Percentiles rank a stretch among this genome's conserved stretches.
Conservation (phyloP, 1,140 invertebrate genomes). For the Pseudomyrmex dendroicus region DNA sequence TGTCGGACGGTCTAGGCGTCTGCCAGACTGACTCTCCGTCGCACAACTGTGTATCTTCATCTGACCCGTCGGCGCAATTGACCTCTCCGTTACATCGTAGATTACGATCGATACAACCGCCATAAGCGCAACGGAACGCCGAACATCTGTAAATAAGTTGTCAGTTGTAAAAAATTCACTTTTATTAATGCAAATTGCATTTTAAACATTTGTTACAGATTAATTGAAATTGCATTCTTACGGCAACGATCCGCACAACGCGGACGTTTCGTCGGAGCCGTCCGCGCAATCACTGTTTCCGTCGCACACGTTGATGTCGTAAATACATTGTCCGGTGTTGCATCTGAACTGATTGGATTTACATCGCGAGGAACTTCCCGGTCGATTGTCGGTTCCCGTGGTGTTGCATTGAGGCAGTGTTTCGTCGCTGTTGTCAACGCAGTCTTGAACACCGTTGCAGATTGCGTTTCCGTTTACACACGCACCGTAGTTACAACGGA, state of each 20-base stretch:
- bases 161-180: background rate
- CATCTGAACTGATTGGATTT: slow-evolving; percentile 74
- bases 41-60: slow-evolving; percentile 85
- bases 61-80: slow-evolving; percentile 89
- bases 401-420: slow-evolving; percentile 64
- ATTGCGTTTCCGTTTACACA: slow-evolving; percentile 85
- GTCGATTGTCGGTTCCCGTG: background rate
- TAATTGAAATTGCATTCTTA: slow-evolving; percentile 56
- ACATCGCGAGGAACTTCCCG: slow-evolving; percentile 55
- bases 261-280: slow-evolving; percentile 86
- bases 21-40: background rate
- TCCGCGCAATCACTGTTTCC: slow-evolving; percentile 86
- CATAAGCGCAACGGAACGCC: slow-evolving; percentile 86
- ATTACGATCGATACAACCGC: slow-evolving; percentile 86
- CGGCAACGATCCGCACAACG: slow-evolving; percentile 82
- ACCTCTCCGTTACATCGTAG: slow-evolving; percentile 86
- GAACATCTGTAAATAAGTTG: slow-evolving; percentile 79
- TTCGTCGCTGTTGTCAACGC: slow-evolving; percentile 90
- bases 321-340: slow-evolving; percentile 79
- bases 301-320: slow-evolving; percentile 82
- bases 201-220: background rate
- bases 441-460: slow-evolving; percentile 88
- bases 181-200: background rate
- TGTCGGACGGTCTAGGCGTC: too few species aligned
- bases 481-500: slow-evolving; percentile 87